Conservation (phyloP, 2,888 invertebrate genomes). For the Hypomecis atomaria region DNA sequence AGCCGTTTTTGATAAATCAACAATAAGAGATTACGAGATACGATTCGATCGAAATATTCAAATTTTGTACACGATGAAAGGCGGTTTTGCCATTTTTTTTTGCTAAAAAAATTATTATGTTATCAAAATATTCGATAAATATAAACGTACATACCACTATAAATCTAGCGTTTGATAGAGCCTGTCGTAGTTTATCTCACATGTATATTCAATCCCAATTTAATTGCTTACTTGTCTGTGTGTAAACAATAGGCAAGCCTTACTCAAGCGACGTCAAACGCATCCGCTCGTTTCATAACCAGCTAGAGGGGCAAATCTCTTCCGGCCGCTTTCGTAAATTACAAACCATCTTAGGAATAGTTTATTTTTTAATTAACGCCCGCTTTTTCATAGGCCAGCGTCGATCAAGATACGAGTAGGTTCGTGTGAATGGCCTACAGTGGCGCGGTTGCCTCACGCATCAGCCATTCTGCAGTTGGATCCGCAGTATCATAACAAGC, state of each 20-base stretch:
- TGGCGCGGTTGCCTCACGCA: constrained; percentile 78
- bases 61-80: too few relatives aligned
- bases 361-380: constrained; percentile 83
- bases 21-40: too few relatives aligned
- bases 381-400: constrained; percentile 81
- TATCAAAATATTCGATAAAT: too few relatives aligned
- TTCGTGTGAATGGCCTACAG: constrained; percentile 83
- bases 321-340: constrained; percentile 70
- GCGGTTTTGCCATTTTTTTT: too few relatives aligned
- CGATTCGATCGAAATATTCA: too few relatives aligned
- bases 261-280: constrained; percentile 14
- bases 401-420: constrained; percentile 75
- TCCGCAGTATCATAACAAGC: constrained; percentile 19
- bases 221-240: constrained; percentile 10
- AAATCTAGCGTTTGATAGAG: too few relatives aligned
- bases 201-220: not conserved
- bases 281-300: constrained; percentile 18
- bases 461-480: constrained; percentile 43
- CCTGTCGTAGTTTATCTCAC: not conserved
- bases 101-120: too few relatives aligned
- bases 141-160: too few relatives aligned
- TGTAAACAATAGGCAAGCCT: constrained; percentile 22
- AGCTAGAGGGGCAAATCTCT: constrained; percentile 61
- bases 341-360: constrained; percentile 72
- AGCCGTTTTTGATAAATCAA: too few relatives aligned